Conservation (phyloP, 2,113 vertebrate species). For the Zootoca vivipara region DNA sequence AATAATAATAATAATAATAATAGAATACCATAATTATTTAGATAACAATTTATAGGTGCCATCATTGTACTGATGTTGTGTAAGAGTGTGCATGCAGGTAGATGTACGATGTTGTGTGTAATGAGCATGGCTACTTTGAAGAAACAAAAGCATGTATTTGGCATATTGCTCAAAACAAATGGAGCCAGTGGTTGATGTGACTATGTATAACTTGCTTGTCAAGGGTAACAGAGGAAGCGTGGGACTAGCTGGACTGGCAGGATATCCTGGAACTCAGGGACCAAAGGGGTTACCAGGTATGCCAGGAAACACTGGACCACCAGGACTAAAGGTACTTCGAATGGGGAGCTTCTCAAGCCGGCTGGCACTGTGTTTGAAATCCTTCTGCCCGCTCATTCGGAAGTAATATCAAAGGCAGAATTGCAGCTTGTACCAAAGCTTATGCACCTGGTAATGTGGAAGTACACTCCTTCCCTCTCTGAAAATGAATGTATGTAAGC, state of each 20-base stretch:
- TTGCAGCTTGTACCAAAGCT: neutral
- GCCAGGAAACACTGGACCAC: conserved; percentile 81
- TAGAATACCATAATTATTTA: neutral
- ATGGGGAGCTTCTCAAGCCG: neutral
- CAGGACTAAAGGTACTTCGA: conserved; percentile 84
- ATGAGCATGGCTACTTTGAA: conserved; percentile 1
- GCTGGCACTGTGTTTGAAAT: neutral
- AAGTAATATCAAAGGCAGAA: neutral
- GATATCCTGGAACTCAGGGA: conserved; percentile 85
- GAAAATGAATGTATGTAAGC: neutral
- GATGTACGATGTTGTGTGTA: neutral
- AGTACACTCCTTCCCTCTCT: neutral
- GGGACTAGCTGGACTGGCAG: conserved; percentile 82
- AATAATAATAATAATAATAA: too few species aligned
- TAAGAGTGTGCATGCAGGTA: neutral
- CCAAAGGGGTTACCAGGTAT: conserved; percentile 82
- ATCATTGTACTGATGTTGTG: neutral
- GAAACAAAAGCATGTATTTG: neutral
- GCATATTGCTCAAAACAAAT: conserved; percentile 2
- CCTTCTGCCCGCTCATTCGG: neutral
- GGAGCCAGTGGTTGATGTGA: neutral
- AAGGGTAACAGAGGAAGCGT: conserved; percentile 84
- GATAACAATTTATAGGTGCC: neutral
- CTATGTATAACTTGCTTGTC: conserved; percentile 44
- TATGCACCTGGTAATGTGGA: neutral